Evolutionary conservation across 2,797 vertebrate species (phyloP), one percentile per base, ranked within the genome.

Genomic region (Enteromius anoplus): DNA sequence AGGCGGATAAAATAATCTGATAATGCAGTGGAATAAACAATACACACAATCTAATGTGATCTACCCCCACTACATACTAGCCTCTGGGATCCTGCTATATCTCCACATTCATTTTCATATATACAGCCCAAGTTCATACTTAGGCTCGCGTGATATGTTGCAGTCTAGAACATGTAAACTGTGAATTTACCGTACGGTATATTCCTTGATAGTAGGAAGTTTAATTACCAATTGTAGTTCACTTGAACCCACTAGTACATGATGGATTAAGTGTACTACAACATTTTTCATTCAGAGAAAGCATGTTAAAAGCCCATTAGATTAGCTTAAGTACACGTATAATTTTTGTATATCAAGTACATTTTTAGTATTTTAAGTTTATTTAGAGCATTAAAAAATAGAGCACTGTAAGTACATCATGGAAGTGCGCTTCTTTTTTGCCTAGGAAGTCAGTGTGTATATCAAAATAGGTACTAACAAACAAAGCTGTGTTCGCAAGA

Each of bases 11-110:
- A 68, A 42, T 69, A 42, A 76, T 47, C 64, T n/a, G 26, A 40
- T 69, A 34, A 34, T 45, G n/a, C 17, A 58, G 62, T n/a, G 23
- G 53, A 71, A 71, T 55, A 70, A 81, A 81, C 17, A 60, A 60
- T 10, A 78, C 23, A 42, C 70, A 51, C 68, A 65, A 11, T 42
- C 17, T 23, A 76, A n/a, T 21, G 69, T 64, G 23, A 71, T 66
- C 47, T 70, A 47, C 60, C 34, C 51, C 60, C 49, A 80, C 34
- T 23, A 65, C 60, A 64, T 76, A 49, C 45, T 45, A 55, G 37
- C 34, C 23, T 45, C 40, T 64, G 23, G 75, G 23, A 62, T 45
- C 40, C 40, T 78, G 37, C 37, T 5, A 21, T 34, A 49, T 60
- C 42, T 49, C 9, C 55, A 45, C 8, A 66, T 51, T 78, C 60